phyloP scores from a whole-genome alignment of 2,888 invertebrate genomes.

The Clivina fossor region DNA sequence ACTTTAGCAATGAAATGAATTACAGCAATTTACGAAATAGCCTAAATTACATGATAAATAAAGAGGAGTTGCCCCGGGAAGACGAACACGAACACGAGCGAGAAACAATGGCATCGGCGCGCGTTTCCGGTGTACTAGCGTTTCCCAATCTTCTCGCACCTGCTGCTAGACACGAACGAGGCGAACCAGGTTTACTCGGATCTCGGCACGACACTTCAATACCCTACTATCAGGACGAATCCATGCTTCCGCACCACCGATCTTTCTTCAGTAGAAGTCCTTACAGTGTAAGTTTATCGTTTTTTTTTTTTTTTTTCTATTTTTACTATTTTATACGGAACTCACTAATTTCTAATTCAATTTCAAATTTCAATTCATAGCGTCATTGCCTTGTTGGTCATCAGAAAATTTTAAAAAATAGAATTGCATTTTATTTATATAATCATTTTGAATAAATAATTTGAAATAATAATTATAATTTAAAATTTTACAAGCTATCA shows the following conservation, averaged over 20 bases:
- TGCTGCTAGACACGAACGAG: conserved; percentile 42
- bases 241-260: conserved; percentile 12
- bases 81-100: conserved; percentile 36
- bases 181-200: conserved; percentile 6
- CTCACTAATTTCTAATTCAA: too few species aligned
- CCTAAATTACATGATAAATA: conserved; percentile 44
- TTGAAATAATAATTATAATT: too few species aligned
- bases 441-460: too few species aligned
- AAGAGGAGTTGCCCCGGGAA: conserved; percentile 43
- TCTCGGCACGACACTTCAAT: conserved; percentile 1
- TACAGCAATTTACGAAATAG: conserved; percentile 43
- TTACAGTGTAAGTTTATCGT: conserved; percentile 9
- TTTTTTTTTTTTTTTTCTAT: too few species aligned
- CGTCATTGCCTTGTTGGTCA: too few species aligned
- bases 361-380: too few species aligned
- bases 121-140: conserved; percentile 47
- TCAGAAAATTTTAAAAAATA: too few species aligned
- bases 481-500: too few species aligned
- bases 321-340: too few species aligned
- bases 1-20: conserved; percentile 9
- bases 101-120: conserved; percentile 24
- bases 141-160: conserved; percentile 53
- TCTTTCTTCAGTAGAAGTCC: conserved; percentile 20
- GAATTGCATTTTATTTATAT: too few species aligned
- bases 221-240: conserved; percentile 8